Evolutionary conservation across 1,140 invertebrate species (phyloP).

Genomic region (Nebria ingens): DNA sequence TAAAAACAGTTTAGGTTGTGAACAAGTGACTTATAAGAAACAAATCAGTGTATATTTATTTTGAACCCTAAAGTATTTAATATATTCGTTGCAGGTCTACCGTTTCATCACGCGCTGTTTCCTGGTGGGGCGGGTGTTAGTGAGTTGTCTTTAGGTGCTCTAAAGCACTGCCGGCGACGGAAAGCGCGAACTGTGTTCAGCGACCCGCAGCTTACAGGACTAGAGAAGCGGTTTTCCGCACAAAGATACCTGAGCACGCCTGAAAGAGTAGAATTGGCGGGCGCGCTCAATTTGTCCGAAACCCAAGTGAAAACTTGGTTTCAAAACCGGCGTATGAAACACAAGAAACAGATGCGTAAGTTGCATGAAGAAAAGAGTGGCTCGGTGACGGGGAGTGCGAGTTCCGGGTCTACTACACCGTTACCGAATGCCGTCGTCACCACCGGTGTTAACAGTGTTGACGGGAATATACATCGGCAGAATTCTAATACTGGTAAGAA

Average conservation of each 20-base stretch:
- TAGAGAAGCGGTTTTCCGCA: constrained; percentile 90
- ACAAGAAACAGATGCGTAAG: constrained; percentile 87
- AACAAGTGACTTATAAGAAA: too few species aligned
- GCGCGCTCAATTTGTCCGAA: constrained; percentile 84
- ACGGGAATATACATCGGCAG: constrained; percentile 3
- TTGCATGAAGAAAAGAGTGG: constrained; percentile 42
- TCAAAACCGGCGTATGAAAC: constrained; percentile 94
- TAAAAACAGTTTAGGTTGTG: too few species aligned
- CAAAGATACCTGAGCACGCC: constrained; percentile 96
- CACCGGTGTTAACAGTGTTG: neutral
- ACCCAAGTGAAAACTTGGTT: constrained; percentile 99
- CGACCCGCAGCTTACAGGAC: constrained; percentile 87
- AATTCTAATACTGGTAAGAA: constrained; percentile 11
- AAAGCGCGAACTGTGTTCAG: constrained; percentile 97
- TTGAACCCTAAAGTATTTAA: too few species aligned
- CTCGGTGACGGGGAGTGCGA: neutral
- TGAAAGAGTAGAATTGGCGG: constrained; percentile 89
- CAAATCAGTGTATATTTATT: too few species aligned
- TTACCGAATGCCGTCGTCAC: neutral
- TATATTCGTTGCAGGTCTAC: constrained; percentile 57
- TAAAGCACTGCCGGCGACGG: constrained; percentile 81
- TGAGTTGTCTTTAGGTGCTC: constrained; percentile 54
- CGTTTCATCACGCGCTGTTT: constrained; percentile 60
- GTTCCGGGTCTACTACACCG: neutral
- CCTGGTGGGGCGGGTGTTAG: constrained; percentile 36